Percentiles rank a stretch among this genome's conserved stretches.
These are phyloP conservation scores for Lepus townsendii DNA, from an alignment of 2,797 vertebrate genomes.

Conservation along the genomic window DNA sequence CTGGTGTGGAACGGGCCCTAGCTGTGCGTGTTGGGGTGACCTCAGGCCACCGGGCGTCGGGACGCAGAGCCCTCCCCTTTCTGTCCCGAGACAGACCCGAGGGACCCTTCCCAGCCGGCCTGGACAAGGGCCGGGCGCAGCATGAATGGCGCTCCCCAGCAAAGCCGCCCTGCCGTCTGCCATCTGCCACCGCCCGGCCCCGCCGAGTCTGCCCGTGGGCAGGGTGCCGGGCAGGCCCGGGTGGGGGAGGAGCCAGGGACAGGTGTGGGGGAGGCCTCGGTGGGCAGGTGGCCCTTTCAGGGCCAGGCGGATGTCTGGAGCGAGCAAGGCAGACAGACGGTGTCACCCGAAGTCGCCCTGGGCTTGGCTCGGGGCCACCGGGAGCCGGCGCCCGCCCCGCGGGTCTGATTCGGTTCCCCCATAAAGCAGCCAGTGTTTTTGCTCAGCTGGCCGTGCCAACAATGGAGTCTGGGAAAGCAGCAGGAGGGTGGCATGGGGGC, in stretches of 20 bases:
- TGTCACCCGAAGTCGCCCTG: slow-evolving; percentile 90
- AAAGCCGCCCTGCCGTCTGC: slow-evolving; percentile 49
- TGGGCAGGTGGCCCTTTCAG: slow-evolving; percentile 78
- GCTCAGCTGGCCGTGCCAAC: slow-evolving; percentile 86
- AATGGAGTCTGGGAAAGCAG: slow-evolving; percentile 83
- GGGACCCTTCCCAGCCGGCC: background rate
- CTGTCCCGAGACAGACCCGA: background rate
- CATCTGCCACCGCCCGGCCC: background rate
- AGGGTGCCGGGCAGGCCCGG: slow-evolving; percentile 86
- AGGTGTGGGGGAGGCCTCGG: slow-evolving; percentile 84
- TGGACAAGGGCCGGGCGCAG: rapidly evolving
- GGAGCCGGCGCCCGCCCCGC: slow-evolving; percentile 67
- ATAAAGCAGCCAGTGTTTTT: slow-evolving; percentile 90
- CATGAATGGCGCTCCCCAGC: rapidly evolving
- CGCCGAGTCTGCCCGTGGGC: background rate
- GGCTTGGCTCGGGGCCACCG: slow-evolving; percentile 86
- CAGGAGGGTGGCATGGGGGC: slow-evolving; percentile 12
- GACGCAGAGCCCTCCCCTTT: background rate
- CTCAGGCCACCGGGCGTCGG: too few relatives aligned
- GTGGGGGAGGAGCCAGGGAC: slow-evolving; percentile 82
- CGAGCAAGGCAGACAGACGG: slow-evolving; percentile 87
- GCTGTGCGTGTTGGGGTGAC: rapidly evolving
- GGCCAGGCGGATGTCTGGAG: slow-evolving; percentile 84
- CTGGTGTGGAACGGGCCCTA: rapidly evolving
- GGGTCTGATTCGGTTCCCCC: slow-evolving; percentile 88